Conservation (phyloP, 2,888 invertebrate species). For the Corythucha ciliata region DNA sequence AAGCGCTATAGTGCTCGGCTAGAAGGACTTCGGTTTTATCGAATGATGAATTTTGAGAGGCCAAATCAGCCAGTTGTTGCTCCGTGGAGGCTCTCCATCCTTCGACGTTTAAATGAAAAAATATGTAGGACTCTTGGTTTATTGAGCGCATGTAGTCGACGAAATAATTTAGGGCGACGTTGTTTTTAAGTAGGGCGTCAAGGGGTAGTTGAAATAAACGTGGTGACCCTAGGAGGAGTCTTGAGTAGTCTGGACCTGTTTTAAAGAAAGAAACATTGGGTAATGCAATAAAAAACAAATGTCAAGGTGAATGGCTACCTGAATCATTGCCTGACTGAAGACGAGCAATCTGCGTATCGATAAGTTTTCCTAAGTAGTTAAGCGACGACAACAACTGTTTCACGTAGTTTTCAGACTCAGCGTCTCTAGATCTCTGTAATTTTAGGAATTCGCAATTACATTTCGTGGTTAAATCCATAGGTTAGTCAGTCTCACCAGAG, state of each 20-base stretch:
- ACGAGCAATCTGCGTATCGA: conserved; percentile 52
- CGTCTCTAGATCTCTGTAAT: conserved; percentile 64
- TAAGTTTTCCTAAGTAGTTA: conserved; percentile 64
- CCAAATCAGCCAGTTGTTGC: conserved; percentile 54
- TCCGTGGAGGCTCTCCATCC: conserved; percentile 62
- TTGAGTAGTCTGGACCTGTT: conserved; percentile 42
- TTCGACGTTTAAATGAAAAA: conserved; percentile 69
- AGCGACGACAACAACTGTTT: conserved; percentile 81
- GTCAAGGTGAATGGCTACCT: conserved; percentile 5
- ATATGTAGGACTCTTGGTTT: conserved; percentile 61
- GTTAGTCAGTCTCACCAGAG: conserved; percentile 46
- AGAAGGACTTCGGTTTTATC: conserved; percentile 26
- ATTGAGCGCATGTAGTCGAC: conserved; percentile 65
- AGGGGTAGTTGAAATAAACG: conserved; percentile 54
- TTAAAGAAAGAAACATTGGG: neutral
- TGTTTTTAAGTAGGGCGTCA: conserved; percentile 65
- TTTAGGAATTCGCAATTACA: neutral
- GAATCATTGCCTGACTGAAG: conserved; percentile 25
- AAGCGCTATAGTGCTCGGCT: conserved; percentile 28
- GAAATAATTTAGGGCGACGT: conserved; percentile 64
- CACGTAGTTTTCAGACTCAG: conserved; percentile 68
- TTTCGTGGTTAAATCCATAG: neutral
- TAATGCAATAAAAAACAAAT: too few species aligned
- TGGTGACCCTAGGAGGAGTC: conserved; percentile 43
- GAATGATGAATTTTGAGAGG: conserved; percentile 35